A percentile compares a stretch with the other conserved stretches of the same genome.
phyloP scores from a whole-genome alignment of 2,797 vertebrate species.

The Sebastes alutus region DNA sequence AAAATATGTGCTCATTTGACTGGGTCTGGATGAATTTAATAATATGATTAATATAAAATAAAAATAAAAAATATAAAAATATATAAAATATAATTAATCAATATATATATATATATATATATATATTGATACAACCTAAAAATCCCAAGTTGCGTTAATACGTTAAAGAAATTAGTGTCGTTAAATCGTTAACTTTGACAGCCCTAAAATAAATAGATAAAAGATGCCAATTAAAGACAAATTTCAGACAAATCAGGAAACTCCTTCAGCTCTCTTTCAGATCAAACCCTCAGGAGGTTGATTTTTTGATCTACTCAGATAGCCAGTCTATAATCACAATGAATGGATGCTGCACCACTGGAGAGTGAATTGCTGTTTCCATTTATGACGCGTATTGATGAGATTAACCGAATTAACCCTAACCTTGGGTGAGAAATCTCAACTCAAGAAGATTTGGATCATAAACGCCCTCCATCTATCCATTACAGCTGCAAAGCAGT shows the following conservation, averaged over 20 bases:
- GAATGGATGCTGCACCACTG: background rate
- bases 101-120: no score
- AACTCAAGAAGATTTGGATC: slow-evolving; percentile 19
- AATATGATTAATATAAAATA: no score
- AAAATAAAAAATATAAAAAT: no score
- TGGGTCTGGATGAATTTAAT: no score
- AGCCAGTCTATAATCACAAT: background rate
- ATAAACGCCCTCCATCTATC: slow-evolving; percentile 22
- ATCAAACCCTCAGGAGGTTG: background rate
- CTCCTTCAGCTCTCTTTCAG: background rate
- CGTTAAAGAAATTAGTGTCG: no score
- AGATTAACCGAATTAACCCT: slow-evolving; percentile 1
- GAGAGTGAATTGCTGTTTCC: background rate
- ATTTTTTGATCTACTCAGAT: background rate
- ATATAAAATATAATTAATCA: no score
- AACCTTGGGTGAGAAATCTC: background rate
- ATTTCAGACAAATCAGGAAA: background rate
- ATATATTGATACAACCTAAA: no score
- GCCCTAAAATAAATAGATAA: no score
- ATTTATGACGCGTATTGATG: background rate
- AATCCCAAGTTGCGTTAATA: no score
- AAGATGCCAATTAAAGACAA: no score
- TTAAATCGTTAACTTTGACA: no score
- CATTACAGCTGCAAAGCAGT: slow-evolving; percentile 42
- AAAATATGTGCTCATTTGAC: no score